Percentiles rank a stretch among this genome's conserved stretches.
Evolutionary conservation across 2,888 invertebrate species (phyloP).

Genomic region (Eupithecia exiguata): DNA sequence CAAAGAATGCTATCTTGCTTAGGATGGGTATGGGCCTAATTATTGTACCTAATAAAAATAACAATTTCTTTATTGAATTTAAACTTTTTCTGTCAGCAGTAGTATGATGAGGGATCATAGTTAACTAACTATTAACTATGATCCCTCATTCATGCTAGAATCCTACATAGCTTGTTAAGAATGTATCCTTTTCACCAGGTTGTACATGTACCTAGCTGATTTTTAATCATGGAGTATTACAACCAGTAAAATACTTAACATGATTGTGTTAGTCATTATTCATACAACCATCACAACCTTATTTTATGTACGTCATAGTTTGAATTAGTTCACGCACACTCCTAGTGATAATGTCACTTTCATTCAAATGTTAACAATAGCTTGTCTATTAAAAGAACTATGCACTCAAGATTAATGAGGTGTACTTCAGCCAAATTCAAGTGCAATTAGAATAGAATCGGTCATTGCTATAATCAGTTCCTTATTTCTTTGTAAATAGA

Average conservation of each 20-base stretch:
- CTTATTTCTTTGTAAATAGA: not conserved
- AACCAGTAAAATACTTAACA: not conserved
- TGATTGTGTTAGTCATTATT: not conserved
- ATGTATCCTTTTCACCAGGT: too few species aligned
- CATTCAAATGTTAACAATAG: slow-evolving; percentile 11
- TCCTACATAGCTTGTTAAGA: not conserved
- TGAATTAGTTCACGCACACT: not conserved
- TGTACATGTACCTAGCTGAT: too few species aligned
- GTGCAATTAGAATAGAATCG: not conserved
- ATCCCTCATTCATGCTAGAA: not conserved
- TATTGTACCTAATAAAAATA: not conserved
- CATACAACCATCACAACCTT: not conserved
- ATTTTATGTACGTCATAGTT: slow-evolving; percentile 5
- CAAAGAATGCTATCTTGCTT: too few species aligned
- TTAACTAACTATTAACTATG: too few species aligned
- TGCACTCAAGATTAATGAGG: slow-evolving; percentile 8
- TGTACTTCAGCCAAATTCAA: not conserved
- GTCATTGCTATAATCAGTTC: not conserved
- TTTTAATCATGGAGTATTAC: not conserved
- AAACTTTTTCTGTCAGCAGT: not conserved
- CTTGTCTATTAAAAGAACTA: slow-evolving; percentile 1
- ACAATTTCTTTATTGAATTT: not conserved
- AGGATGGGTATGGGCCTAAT: not conserved
- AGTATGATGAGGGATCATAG: too few species aligned
- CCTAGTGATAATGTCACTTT: slow-evolving; percentile 11